These are phyloP conservation scores for Bugula neritina DNA, from an alignment of 2,888 invertebrate species.

Conservation along the genomic window DNA sequence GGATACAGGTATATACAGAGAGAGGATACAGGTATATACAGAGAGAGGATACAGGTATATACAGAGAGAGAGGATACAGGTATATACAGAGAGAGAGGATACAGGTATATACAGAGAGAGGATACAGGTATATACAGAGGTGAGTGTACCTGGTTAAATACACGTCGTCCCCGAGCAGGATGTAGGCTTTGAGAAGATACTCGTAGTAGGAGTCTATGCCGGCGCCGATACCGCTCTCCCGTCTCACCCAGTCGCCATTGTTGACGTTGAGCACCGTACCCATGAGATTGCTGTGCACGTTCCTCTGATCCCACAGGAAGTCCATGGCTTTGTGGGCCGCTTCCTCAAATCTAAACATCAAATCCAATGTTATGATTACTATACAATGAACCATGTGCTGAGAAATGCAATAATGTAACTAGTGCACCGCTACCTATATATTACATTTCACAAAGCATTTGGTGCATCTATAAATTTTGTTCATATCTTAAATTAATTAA, in stretches of 20 bases:
- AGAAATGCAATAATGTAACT: background rate
- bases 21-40: too few relatives aligned
- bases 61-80: too few relatives aligned
- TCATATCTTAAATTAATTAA: too few relatives aligned
- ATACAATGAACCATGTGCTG: background rate
- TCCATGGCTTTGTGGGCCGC: slow-evolving; percentile 95
- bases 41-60: too few relatives aligned
- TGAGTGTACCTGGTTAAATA: slow-evolving; percentile 71
- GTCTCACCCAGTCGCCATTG: slow-evolving; percentile 92
- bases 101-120: background rate
- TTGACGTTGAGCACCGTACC: slow-evolving; percentile 96
- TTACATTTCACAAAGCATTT: too few relatives aligned
- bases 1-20: too few relatives aligned
- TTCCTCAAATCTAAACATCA: slow-evolving; percentile 56
- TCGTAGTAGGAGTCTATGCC: slow-evolving; percentile 99
- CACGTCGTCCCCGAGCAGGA: slow-evolving; percentile 80
- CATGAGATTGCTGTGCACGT: slow-evolving; percentile 85
- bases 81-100: too few relatives aligned
- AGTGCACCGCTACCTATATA: too few relatives aligned
- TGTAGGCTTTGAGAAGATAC: slow-evolving; percentile 94
- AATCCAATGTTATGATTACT: background rate
- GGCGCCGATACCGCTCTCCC: slow-evolving; percentile 91
- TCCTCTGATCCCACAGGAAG: slow-evolving; percentile 86
- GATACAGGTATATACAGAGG: background rate
- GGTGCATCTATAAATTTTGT: too few relatives aligned